Base-by-base conservation (phyloP, 2,888 invertebrate genomes). In the Protodeltote pygarga region DNA sequence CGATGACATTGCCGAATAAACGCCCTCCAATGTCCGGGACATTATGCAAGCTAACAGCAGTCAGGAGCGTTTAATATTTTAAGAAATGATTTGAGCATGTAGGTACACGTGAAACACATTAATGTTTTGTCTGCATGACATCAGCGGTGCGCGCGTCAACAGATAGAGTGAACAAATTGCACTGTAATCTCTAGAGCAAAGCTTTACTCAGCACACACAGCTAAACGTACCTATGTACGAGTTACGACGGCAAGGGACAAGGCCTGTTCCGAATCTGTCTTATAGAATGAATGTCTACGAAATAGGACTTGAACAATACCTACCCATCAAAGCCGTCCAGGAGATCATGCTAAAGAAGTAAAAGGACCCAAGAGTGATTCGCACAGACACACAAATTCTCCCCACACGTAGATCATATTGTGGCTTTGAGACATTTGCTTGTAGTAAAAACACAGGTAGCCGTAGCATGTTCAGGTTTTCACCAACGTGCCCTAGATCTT, bases 1-100 rank as follows among this genome's bases (percentile, higher is more conserved):
- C 45, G 39, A 25, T 48, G 23, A 44, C 35, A 42, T 52, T 24
- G 33, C 14, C 32, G 28, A 24, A 28, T 53, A 33, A 25, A 61
- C 32, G 24, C 24, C 6, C 15, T 3, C 5, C 20, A 40, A 40
- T 40, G 21, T 11, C 19, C 62, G 25, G 28, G 33, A 46, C 17
- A 33, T 29, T 25, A 33, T 2, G 3, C 5, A 11, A 24, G 6
- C 6, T 19, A 6, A 5, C 19, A 19, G 6, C 6, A 19, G 19
- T 6, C 5, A 4, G 5, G 2, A 19, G 4, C 4, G 19, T 19
- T 24, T 2, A 24, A 4, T 11, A 0, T 2, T 11, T 11, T 24
- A 24, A n/a, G n/a, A n/a, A n/a, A 3, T 14, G n/a, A 3, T 15
- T 5, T n/a, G 3, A n/a, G 28, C 14, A 21, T 4, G n/a, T 3